Conservation (phyloP, 2,888 invertebrate genomes). For the Pterostichus niger region DNA sequence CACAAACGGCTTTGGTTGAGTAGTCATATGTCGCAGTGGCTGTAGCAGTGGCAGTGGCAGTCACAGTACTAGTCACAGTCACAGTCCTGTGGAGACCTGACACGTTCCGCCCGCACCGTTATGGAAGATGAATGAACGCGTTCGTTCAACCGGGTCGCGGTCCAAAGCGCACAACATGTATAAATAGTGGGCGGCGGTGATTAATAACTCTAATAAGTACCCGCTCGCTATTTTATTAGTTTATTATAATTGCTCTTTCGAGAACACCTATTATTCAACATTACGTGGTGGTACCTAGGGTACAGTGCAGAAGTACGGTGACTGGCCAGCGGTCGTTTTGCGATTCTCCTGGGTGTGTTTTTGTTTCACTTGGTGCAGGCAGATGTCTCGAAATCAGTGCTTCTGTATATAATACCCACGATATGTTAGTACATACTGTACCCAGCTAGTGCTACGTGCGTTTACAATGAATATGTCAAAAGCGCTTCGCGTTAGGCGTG, state of each 20-base stretch:
- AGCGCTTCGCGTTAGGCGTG: conserved; percentile 43
- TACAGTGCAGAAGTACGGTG: no score
- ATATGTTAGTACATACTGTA: background rate
- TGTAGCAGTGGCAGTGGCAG: background rate
- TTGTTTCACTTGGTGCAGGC: background rate
- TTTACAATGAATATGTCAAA: conserved; percentile 57
- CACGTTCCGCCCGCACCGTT: conserved; percentile 53
- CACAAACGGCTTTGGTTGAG: conserved; percentile 19
- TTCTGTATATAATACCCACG: background rate
- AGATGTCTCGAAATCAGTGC: background rate
- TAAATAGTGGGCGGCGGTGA: conserved; percentile 57
- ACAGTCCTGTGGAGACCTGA: conserved; percentile 3
- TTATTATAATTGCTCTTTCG: conserved; percentile 59
- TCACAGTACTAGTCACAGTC: background rate
- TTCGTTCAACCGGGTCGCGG: conserved; percentile 50
- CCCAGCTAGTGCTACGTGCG: background rate
- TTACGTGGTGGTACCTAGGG: conserved; percentile 35
- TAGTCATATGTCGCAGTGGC: background rate
- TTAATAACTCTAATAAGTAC: conserved; percentile 60
- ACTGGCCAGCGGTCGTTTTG: background rate
- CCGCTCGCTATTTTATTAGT: conserved; percentile 59
- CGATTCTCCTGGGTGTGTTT: conserved; percentile 17
- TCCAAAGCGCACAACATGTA: conserved; percentile 56
- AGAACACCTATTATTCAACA: conserved; percentile 58
- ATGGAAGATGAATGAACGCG: conserved; percentile 56